A percentile compares a stretch with the other conserved stretches of the same genome.
These are phyloP conservation scores for Athene cunicularia DNA, from an alignment of 2,113 vertebrate species.

Conservation along the genomic window DNA sequence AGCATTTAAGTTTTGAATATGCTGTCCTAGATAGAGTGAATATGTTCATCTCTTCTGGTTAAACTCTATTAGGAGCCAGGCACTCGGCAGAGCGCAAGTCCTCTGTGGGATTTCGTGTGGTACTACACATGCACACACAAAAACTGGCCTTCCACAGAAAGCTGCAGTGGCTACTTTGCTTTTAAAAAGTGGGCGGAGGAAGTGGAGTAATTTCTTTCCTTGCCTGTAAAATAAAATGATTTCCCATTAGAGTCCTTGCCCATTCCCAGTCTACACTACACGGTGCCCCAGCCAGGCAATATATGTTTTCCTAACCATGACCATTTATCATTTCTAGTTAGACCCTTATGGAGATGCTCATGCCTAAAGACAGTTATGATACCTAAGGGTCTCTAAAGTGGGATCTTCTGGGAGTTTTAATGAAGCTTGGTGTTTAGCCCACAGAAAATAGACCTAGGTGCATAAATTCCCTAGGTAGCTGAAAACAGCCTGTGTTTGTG, in stretches of 20 bases:
- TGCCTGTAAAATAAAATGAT: neutral
- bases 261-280: neutral
- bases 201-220: neutral
- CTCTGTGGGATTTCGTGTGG: accelerated
- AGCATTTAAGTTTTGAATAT: neutral
- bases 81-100: accelerated
- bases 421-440: neutral
- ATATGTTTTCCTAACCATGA: neutral
- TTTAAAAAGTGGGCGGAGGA: neutral
- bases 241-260: neutral
- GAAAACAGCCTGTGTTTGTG: neutral
- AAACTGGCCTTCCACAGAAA: neutral
- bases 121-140: accelerated
- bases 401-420: neutral
- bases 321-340: neutral
- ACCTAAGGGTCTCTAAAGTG: neutral
- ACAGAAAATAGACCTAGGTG: neutral
- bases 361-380: neutral
- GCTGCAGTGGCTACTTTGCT: neutral
- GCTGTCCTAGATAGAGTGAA: neutral
- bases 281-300: neutral
- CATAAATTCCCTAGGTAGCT: neutral
- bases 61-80: neutral
- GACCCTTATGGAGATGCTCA: neutral
- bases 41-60: neutral